A percentile compares a stretch with the other conserved stretches of the same genome.
Conservation (phyloP, 2,888 invertebrate genomes). For the Drosophila prolongata region DNA sequence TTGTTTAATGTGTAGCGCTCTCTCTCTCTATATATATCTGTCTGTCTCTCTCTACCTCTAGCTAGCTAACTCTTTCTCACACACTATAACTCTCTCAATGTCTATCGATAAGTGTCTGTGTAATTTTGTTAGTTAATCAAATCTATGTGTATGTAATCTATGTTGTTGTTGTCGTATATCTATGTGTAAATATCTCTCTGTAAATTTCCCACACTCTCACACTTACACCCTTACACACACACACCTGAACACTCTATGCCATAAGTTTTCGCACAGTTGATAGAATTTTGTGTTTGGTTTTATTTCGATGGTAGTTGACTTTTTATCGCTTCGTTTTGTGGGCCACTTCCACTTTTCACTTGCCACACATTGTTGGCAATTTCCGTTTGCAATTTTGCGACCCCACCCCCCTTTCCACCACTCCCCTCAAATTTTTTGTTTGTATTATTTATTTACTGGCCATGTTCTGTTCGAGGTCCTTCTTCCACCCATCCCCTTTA, state of each 20-base stretch:
- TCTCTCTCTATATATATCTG: conserved; percentile 33
- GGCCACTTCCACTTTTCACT: conserved; percentile 19
- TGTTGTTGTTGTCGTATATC: conserved; percentile 45
- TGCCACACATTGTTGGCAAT: conserved; percentile 56
- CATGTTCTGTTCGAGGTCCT: conserved; percentile 55
- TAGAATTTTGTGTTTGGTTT: conserved; percentile 31
- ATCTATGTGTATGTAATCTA: conserved; percentile 41
- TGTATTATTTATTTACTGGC: conserved; percentile 55
- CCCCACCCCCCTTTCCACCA: not conserved
- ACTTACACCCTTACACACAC: not conserved
- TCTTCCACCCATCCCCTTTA: not conserved
- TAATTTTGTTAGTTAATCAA: conserved; percentile 36
- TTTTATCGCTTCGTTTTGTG: conserved; percentile 33
- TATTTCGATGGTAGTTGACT: conserved; percentile 48
- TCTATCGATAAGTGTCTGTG: conserved; percentile 31
- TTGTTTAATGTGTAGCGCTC: conserved; percentile 48
- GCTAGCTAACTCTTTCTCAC: conserved; percentile 32
- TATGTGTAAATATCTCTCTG: conserved; percentile 27
- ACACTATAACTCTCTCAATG: conserved; percentile 28
- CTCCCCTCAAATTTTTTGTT: conserved; percentile 34
- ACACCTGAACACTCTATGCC: conserved; percentile 41
- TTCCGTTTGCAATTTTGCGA: conserved; percentile 66
- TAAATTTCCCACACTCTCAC: conserved; percentile 16
- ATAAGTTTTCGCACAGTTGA: conserved; percentile 60
- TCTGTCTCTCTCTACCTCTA: conserved; percentile 33